Evolutionary conservation across 2,113 vertebrate genomes (phyloP).

Genomic region (Clarias macrocephalus): DNA sequence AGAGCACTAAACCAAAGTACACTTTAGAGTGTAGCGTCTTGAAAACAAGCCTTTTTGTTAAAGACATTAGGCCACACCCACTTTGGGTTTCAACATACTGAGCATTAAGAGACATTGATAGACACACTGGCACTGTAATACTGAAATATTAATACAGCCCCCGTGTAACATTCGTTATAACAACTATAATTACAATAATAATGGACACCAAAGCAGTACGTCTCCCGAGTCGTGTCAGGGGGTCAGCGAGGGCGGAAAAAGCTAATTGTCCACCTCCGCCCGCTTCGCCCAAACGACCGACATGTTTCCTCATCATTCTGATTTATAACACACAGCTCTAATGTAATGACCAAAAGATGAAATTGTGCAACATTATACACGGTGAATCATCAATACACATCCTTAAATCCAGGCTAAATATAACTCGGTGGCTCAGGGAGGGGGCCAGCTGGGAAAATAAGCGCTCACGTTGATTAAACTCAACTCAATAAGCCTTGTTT

Average conservation of each 20-base stretch:
- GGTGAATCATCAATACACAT: constrained; percentile 29
- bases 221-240: neutral
- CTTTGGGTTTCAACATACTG: neutral
- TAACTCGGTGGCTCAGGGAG: constrained; percentile 1
- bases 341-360: neutral
- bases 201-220: too few species aligned
- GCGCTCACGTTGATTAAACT: neutral
- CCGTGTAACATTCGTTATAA: neutral
- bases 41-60: too few species aligned
- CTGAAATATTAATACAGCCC: neutral
- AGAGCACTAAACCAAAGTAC: neutral
- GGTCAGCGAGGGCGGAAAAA: neutral
- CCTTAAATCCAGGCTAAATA: constrained; percentile 23
- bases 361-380: constrained; percentile 1
- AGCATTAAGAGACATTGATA: neutral
- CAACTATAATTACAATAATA: neutral
- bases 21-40: too few species aligned
- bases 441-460: constrained; percentile 46
- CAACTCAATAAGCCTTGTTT: constrained; percentile 25
- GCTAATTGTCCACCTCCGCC: neutral
- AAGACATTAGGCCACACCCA: neutral
- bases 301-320: neutral
- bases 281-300: neutral
- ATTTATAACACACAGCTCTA: neutral
- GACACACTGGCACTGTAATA: neutral